phyloP scores from a whole-genome alignment of 2,888 invertebrate genomes.

The Oscheius sp. region DNA sequence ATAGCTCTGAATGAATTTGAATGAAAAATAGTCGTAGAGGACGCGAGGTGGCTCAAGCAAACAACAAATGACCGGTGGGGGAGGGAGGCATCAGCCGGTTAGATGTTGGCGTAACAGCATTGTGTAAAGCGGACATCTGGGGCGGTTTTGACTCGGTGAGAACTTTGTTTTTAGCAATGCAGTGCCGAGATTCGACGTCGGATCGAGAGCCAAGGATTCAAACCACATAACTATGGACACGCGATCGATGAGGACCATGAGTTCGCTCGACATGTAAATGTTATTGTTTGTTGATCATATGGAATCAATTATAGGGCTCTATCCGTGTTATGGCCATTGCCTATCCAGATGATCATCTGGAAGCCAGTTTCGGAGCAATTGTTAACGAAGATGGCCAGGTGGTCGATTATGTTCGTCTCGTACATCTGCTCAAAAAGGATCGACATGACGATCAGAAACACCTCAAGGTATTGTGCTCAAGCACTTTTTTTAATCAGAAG shows the following conservation, averaged over 20 bases:
- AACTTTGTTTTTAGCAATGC: conserved; percentile 24
- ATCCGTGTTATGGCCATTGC: conserved; percentile 88
- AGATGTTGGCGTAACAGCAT: too few relatives aligned
- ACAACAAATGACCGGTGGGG: too few relatives aligned
- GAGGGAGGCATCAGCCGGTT: too few relatives aligned
- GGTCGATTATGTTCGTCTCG: conserved; percentile 88
- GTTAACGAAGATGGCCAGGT: conserved; percentile 91
- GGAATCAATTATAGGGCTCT: conserved; percentile 73
- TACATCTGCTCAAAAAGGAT: conserved; percentile 82
- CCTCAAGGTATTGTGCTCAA: conserved; percentile 1
- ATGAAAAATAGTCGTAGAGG: too few relatives aligned
- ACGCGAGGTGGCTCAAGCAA: too few relatives aligned
- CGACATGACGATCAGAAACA: conserved; percentile 1
- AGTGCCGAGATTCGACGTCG: not conserved
- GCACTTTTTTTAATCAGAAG: not conserved
- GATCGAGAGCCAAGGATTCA: conserved; percentile 44
- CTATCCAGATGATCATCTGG: conserved; percentile 76
- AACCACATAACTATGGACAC: conserved; percentile 38
- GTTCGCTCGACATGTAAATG: conserved; percentile 79
- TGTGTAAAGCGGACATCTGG: too few relatives aligned
- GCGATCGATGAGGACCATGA: conserved; percentile 68
- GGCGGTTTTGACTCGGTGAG: not conserved
- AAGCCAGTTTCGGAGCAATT: conserved; percentile 80
- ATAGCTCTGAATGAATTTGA: too few relatives aligned
- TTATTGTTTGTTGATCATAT: not conserved